A percentile compares a stretch with the other conserved stretches of the same genome.
Evolutionary conservation across 2,113 vertebrate genomes (phyloP).

Genomic region (Lasiurus cinereus): DNA sequence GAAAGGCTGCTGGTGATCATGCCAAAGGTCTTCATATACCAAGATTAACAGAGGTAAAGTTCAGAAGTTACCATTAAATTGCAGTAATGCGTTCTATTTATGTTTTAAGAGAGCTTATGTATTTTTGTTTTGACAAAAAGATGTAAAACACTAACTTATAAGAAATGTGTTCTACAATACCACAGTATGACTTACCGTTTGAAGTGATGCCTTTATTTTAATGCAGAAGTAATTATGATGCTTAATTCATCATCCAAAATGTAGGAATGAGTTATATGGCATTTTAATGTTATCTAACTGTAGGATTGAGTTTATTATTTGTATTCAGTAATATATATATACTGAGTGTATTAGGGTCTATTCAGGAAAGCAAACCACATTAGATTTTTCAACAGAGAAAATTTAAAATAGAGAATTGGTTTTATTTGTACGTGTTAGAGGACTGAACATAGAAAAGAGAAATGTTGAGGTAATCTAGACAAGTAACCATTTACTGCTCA

Average conservation of each 20-base stretch:
- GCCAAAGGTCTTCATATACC: conserved; percentile 97
- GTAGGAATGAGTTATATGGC: background rate
- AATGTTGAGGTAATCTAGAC: background rate
- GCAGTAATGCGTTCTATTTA: background rate
- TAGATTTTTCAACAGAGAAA: background rate
- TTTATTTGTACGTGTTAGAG: background rate
- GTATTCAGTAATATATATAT: background rate
- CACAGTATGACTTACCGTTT: background rate
- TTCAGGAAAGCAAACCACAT: background rate
- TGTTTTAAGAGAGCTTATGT: background rate
- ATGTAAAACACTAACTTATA: background rate
- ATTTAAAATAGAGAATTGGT: background rate
- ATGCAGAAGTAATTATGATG: background rate
- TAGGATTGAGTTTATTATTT: background rate
- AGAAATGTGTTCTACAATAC: conserved; percentile 14
- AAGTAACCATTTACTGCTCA: background rate
- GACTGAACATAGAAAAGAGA: background rate
- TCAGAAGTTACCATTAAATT: conserved; percentile 64
- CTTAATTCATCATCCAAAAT: conserved; percentile 12
- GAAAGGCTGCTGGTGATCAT: conserved; percentile 95
- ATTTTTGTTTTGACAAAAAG: conserved; percentile 13
- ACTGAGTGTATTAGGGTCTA: background rate
- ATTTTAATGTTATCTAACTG: background rate
- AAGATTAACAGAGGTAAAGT: conserved; percentile 95
- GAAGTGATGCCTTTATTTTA: background rate